phyloP scores from a whole-genome alignment of 2,888 invertebrate genomes.

The Eugnorisma glareosa region DNA sequence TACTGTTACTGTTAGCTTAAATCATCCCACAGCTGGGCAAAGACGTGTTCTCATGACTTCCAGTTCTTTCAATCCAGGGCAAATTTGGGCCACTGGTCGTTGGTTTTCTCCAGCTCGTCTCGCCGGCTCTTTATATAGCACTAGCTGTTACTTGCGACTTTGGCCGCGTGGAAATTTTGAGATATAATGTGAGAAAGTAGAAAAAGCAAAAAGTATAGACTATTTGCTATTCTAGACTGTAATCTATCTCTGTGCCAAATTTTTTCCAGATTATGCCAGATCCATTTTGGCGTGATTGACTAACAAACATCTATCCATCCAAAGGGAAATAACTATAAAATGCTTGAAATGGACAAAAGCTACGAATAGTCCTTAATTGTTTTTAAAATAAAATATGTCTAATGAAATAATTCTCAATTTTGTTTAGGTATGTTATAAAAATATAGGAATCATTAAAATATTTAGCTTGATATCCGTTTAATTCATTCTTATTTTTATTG shows the following conservation, averaged over 20 bases:
- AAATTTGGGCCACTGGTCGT: not conserved
- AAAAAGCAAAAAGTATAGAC: not conserved
- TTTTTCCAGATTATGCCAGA: not conserved
- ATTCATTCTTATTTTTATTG: no score
- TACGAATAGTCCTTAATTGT: no score
- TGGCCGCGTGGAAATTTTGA: not conserved
- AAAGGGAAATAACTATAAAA: no score
- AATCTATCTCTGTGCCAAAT: not conserved
- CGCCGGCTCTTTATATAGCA: no score
- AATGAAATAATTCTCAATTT: no score
- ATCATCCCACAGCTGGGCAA: not conserved
- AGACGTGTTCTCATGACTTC: not conserved
- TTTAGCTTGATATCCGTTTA: no score
- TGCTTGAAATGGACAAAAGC: no score
- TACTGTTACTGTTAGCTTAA: not conserved
- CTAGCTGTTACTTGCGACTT: not conserved
- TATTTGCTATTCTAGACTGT: not conserved
- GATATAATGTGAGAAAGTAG: not conserved
- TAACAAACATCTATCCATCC: not conserved
- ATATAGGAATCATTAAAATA: no score
- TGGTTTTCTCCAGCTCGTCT: not conserved
- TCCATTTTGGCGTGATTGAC: not conserved
- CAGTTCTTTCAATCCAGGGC: not conserved
- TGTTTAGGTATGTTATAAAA: no score
- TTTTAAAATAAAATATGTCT: no score